Percentiles rank a stretch among this genome's conserved stretches.
These are phyloP conservation scores for Pterobdella sp. DNA, from an alignment of 2,888 invertebrate genomes.

Conservation along the genomic window DNA sequence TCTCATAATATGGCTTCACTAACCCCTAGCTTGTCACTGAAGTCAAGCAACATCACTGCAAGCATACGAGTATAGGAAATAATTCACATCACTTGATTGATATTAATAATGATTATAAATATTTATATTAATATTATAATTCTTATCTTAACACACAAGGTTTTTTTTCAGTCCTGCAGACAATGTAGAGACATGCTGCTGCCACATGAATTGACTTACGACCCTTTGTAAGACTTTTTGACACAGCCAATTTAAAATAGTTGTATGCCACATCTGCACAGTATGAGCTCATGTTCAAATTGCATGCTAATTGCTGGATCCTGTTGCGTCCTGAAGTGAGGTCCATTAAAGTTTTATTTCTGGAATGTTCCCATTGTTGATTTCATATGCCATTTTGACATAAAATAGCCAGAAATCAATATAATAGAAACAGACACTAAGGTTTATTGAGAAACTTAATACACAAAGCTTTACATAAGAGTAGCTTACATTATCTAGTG, in stretches of 20 bases:
- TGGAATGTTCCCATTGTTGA: too few species aligned
- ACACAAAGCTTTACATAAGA: background rate
- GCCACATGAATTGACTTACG: constrained; percentile 80
- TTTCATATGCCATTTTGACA: too few species aligned
- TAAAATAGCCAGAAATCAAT: too few species aligned
- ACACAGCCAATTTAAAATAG: constrained; percentile 53
- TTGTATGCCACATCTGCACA: constrained; percentile 78
- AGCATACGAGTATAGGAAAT: too few species aligned
- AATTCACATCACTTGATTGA: background rate
- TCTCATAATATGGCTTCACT: constrained; percentile 30
- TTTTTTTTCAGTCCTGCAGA: constrained; percentile 82
- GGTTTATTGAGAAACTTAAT: background rate
- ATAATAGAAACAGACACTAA: background rate
- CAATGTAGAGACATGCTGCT: constrained; percentile 94
- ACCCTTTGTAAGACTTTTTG: constrained; percentile 66
- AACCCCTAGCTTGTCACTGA: constrained; percentile 91
- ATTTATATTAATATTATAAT: background rate
- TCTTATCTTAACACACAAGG: constrained; percentile 24
- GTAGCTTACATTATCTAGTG: background rate
- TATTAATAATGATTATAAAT: background rate
- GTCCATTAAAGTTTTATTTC: background rate
- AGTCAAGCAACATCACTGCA: constrained; percentile 83
- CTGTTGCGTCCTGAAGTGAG: constrained; percentile 59
- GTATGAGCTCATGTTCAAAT: constrained; percentile 76
- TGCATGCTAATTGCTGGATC: constrained; percentile 75